Conservation (phyloP, 2,797 vertebrate species). For the Darevskia mixta region DNA sequence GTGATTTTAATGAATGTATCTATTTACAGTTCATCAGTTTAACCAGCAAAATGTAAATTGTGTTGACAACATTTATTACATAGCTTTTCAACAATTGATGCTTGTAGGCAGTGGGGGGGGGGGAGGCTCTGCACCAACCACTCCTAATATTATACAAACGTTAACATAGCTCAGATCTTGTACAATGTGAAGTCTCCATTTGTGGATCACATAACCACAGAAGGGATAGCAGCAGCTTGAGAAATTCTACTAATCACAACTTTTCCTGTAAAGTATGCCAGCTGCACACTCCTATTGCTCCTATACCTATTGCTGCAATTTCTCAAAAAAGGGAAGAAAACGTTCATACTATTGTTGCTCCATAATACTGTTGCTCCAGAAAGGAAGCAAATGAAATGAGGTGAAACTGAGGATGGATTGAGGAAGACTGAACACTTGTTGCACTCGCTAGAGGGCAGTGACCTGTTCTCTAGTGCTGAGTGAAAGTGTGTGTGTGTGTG, state of each 20-base stretch:
- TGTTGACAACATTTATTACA: not conserved
- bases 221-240: not conserved
- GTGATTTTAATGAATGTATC: not conserved
- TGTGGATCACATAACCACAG: not conserved
- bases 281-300: not conserved
- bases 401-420: not conserved
- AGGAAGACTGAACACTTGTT: not conserved
- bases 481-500: not conserved
- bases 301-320: not conserved
- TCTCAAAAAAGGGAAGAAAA: not conserved
- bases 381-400: not conserved
- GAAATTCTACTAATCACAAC: not conserved
- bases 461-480: not conserved
- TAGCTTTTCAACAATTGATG: not conserved
- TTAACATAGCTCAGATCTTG: not conserved
- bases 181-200: too few species aligned
- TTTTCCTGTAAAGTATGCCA: not conserved
- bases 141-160: not conserved
- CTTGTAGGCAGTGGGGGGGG: not conserved
- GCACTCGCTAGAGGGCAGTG: not conserved
- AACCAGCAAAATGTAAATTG: constrained; percentile 3
- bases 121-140: too few species aligned
- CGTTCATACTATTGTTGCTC: not conserved
- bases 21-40: constrained; percentile 6
- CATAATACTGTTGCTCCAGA: too few species aligned